Conservation (phyloP, 2,888 invertebrate genomes). For the Strigamia transsilvanica region DNA sequence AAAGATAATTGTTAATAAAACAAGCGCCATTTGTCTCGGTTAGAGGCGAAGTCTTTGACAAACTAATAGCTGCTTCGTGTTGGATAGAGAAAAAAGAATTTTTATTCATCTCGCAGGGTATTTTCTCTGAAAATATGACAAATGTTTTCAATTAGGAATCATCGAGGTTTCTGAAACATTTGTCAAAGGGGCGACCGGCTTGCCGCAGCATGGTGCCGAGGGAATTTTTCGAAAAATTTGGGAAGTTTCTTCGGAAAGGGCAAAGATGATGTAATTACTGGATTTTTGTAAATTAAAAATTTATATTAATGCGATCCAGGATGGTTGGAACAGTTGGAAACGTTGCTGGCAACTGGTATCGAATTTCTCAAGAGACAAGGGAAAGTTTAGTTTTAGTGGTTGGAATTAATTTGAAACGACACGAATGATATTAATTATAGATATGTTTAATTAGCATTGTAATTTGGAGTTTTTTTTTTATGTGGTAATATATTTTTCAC, state of each 20-base stretch:
- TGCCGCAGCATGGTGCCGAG: too few species aligned
- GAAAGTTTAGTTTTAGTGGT: background rate
- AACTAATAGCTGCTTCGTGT: constrained; percentile 2
- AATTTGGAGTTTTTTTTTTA: background rate
- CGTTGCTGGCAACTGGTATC: constrained; percentile 5
- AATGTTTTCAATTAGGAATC: background rate
- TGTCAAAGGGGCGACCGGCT: background rate
- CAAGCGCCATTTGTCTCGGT: constrained; percentile 18
- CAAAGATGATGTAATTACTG: background rate
- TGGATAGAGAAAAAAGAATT: background rate
- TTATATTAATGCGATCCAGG: background rate
- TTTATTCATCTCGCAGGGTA: background rate
- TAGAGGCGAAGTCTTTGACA: background rate
- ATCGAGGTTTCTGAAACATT: background rate
- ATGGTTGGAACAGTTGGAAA: background rate
- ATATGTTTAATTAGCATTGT: constrained; percentile 12
- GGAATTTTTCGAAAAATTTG: background rate
- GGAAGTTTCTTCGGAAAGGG: background rate
- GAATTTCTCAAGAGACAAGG: background rate
- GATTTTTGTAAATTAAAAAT: background rate
- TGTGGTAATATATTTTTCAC: background rate
- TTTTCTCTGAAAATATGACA: constrained; percentile 22
- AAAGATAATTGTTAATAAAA: constrained; percentile 41
- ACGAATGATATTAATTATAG: constrained; percentile 4
- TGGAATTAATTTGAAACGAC: background rate